phyloP scores from a whole-genome alignment of 2,797 vertebrate species.

The Sebastes matsubarae region DNA sequence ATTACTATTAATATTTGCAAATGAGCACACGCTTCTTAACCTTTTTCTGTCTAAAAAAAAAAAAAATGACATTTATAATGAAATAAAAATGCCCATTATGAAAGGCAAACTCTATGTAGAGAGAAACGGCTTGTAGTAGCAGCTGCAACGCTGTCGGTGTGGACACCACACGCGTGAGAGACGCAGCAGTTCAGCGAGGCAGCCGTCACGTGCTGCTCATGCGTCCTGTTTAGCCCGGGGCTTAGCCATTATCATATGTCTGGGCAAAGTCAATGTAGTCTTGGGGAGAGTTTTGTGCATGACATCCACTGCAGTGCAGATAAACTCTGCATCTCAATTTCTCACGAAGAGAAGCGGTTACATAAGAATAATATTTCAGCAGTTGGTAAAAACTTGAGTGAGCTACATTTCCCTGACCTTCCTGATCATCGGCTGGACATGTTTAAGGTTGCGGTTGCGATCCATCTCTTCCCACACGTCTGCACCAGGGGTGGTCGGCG shows the following conservation, averaged over 20 bases:
- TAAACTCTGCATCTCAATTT: neutral
- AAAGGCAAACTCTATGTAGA: no score
- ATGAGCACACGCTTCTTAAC: no score
- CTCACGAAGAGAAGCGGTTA: neutral
- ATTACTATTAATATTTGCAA: no score
- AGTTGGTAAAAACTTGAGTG: neutral
- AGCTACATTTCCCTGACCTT: constrained; percentile 84
- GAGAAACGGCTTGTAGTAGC: no score
- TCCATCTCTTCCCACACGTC: constrained; percentile 98
- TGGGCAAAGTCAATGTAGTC: neutral
- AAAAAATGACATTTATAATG: no score
- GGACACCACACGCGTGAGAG: no score
- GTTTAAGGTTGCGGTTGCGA: constrained; percentile 91
- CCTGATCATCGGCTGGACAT: constrained; percentile 82
- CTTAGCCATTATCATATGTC: neutral
- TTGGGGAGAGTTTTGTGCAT: neutral
- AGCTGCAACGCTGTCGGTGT: no score
- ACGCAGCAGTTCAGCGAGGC: no score
- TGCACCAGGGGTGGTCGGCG: constrained; percentile 84
- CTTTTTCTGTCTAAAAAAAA: no score
- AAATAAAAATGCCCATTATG: no score
- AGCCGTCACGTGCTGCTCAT: no score
- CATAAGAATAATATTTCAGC: neutral
- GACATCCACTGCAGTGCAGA: neutral
- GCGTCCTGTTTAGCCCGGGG: no score